Base-by-base conservation (phyloP, 1,140 invertebrate genomes). In the Subanguina moxae region DNA sequence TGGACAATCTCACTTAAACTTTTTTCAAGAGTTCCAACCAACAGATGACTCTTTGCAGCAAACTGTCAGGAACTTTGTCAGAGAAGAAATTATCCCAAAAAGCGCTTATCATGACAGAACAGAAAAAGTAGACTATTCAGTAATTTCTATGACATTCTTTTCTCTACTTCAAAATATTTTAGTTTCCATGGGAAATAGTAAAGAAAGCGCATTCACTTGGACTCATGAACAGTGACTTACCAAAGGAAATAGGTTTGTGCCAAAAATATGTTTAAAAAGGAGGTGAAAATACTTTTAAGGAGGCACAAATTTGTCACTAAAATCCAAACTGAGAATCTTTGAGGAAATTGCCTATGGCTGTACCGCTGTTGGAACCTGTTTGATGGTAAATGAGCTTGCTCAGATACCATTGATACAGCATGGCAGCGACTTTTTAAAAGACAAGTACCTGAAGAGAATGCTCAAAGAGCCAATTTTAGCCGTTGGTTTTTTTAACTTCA, bases 131-230 rank as follows among this genome's bases (percentile, higher is more conserved):
- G n/a, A 17, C 17, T 11, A 17, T 23, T 23, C 11, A 1, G 15
- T 15, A 25, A 62, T 23, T 23, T 62, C 11, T 3, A 5, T 38
- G 11, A 62, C 19, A 13, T 28, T 25, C 25, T 17, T 32, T 62
- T 25, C 0, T 5, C 28, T n/a, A n/a, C 1, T 59, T 59, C 11
- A 25, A 45, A 1, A 21, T 27, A 5, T 38, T 38, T 5, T 5
- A 38, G 32, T 97, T 91, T 85, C 94, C 94, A 1, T 93, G 90
- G 91, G 90, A 91, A 9, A 87, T 97, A 72, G 84, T 97, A 1
- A 95, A 97, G 84, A 94, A 96, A 83, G 93, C 92, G 17, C 92
- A 90, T 88, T 85, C 86, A 58, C 70, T 96, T 61, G 94, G 94
- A 46, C 85, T 97, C 7, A 88, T 93, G 83, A 96, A 96, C 83